Evolutionary conservation across 2,888 invertebrate genomes (phyloP).

Genomic region (Sinodicranocentrus sp.): DNA sequence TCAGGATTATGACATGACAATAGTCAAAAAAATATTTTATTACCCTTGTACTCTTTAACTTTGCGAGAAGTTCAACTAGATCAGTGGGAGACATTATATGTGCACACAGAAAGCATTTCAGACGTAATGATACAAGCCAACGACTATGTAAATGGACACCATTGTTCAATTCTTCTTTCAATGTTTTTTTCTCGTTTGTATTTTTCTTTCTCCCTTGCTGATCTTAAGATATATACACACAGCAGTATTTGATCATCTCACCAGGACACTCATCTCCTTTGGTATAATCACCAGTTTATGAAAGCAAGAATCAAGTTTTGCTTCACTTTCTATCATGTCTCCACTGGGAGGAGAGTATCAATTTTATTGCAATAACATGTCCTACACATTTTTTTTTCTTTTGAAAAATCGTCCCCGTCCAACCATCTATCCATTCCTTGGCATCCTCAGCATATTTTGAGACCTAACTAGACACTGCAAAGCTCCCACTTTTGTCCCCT

Average conservation of each 20-base stretch:
- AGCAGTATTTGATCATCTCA: constrained; percentile 30
- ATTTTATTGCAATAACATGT: constrained; percentile 62
- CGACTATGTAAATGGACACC: constrained; percentile 12
- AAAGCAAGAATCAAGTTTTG: constrained; percentile 50
- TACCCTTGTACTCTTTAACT: not conserved
- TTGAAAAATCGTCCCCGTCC: not conserved
- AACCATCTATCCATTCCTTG: too few species aligned
- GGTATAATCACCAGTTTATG: constrained; percentile 31
- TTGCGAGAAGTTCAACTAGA: constrained; percentile 11
- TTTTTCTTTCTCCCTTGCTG: not conserved
- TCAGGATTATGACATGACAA: not conserved
- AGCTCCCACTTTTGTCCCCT: not conserved
- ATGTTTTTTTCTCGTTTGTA: constrained; percentile 1
- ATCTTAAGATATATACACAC: not conserved
- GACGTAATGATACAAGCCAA: not conserved
- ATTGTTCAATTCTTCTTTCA: constrained; percentile 9
- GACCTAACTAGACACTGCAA: not conserved
- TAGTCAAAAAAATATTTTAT: not conserved
- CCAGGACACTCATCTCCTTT: constrained; percentile 24
- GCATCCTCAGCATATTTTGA: not conserved
- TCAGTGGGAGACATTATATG: constrained; percentile 13
- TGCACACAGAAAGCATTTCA: too few species aligned
- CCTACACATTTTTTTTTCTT: constrained; percentile 33
- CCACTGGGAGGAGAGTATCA: constrained; percentile 32
- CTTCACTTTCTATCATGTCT: constrained; percentile 56